Percentiles rank a stretch among this genome's conserved stretches.
Evolutionary conservation across 2,113 vertebrate genomes (phyloP).

Genomic region (Neogobius melanostomus): DNA sequence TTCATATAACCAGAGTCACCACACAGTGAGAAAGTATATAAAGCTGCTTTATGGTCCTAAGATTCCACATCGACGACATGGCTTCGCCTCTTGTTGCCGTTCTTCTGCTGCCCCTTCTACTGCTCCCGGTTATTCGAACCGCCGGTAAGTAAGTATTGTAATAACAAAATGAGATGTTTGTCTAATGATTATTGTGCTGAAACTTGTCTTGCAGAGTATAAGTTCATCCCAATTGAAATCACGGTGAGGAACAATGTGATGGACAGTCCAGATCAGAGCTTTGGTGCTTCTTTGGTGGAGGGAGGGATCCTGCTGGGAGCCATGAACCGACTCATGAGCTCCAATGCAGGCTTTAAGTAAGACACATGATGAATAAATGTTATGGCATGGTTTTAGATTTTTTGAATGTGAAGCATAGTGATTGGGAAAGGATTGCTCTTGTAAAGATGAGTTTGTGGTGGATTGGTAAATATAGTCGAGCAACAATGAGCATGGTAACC

Average conservation of each 20-base stretch:
- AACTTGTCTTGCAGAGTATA: background rate
- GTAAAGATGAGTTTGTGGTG: too few species aligned
- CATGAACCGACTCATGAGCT: slow-evolving; percentile 35
- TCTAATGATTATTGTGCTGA: background rate
- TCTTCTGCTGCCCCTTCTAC: slow-evolving; percentile 37
- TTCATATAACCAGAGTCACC: background rate
- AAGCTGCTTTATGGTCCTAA: background rate
- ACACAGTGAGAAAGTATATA: slow-evolving; percentile 29
- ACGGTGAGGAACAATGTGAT: slow-evolving; percentile 34
- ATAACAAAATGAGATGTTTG: background rate
- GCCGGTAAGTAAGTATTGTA: slow-evolving; percentile 11
- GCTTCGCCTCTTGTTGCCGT: slow-evolving; percentile 31
- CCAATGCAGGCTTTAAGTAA: slow-evolving; percentile 41
- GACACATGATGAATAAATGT: background rate
- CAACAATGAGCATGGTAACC: too few species aligned
- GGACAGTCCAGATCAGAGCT: background rate
- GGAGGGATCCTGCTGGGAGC: slow-evolving; percentile 56
- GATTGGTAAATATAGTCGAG: too few species aligned
- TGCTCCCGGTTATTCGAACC: slow-evolving; percentile 31
- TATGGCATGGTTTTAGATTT: too few species aligned
- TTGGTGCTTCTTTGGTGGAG: slow-evolving; percentile 7
- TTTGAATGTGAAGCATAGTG: too few species aligned
- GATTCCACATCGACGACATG: background rate
- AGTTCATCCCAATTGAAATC: slow-evolving; percentile 3
- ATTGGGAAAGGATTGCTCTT: too few species aligned